phyloP scores from a whole-genome alignment of 2,888 invertebrate species.

The Emmelina monodactyla region DNA sequence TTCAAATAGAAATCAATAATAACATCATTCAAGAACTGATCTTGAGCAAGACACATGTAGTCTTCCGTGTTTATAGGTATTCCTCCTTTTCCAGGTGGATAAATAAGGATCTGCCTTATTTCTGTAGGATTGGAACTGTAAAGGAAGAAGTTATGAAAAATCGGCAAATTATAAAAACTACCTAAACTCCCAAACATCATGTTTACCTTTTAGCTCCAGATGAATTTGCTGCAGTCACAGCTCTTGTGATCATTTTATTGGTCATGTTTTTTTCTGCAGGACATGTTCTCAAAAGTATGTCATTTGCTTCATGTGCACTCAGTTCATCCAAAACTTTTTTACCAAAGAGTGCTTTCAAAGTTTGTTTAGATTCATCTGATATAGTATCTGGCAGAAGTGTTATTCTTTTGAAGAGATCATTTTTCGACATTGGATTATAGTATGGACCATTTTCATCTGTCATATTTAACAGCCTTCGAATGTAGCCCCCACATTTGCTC shows the following conservation, averaged over 20 bases:
- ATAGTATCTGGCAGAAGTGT: conserved; percentile 77
- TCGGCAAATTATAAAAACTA: no score
- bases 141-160: conserved; percentile 20
- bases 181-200: neutral
- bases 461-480: conserved; percentile 78
- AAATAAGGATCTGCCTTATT: conserved; percentile 76
- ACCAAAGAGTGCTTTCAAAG: conserved; percentile 71
- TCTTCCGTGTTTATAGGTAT: conserved; percentile 94
- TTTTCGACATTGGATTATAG: conserved; percentile 69
- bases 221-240: conserved; percentile 27
- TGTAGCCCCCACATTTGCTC: conserved; percentile 70
- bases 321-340: conserved; percentile 76
- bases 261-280: conserved; percentile 63
- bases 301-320: conserved; percentile 78
- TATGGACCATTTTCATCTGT: conserved; percentile 61
- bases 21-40: conserved; percentile 96
- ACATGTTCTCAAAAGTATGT: conserved; percentile 79
- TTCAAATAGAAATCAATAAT: conserved; percentile 98
- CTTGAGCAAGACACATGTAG: conserved; percentile 87
- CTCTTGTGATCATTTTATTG: conserved; percentile 48
- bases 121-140: conserved; percentile 61
- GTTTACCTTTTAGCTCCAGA: conserved; percentile 44
- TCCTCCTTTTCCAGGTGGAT: conserved; percentile 87
- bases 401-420: conserved; percentile 76
- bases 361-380: conserved; percentile 69